Conservation (phyloP, 2,113 vertebrate genomes). For the Epinephelus fuscoguttatus region DNA sequence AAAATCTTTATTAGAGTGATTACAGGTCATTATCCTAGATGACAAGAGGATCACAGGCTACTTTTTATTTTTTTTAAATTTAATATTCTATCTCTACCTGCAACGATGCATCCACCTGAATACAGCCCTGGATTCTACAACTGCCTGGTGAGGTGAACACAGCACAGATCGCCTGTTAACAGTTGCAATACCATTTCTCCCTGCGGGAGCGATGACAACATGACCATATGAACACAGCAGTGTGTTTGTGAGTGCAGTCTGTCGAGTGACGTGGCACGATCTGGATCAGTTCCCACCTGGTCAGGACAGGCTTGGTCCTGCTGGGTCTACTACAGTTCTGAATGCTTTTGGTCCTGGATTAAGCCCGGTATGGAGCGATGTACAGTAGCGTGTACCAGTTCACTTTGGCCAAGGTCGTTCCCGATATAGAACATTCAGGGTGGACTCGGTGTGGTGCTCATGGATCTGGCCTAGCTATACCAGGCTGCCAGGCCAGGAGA, state of each 20-base stretch:
- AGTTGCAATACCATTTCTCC: conserved; percentile 68
- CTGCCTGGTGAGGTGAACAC: conserved; percentile 70
- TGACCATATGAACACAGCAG: conserved; percentile 80
- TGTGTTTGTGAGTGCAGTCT: conserved; percentile 70
- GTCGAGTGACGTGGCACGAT: conserved; percentile 73
- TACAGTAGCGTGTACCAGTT: conserved; percentile 69
- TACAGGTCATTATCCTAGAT: conserved; percentile 45
- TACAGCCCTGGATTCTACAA: conserved; percentile 70
- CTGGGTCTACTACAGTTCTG: conserved; percentile 70
- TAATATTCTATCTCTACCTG: conserved; percentile 47
- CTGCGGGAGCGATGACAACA: conserved; percentile 70
- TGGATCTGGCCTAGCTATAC: conserved; percentile 67
- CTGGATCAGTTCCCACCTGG: conserved; percentile 69
- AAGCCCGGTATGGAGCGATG: conserved; percentile 75
- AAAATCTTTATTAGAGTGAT: conserved; percentile 54
- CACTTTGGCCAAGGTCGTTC: conserved; percentile 75
- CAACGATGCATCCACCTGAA: conserved; percentile 73
- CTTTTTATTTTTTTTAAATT: background rate
- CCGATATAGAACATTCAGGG: conserved; percentile 71
- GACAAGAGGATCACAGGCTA: conserved; percentile 49
- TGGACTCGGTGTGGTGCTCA: conserved; percentile 42
- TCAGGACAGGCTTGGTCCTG: conserved; percentile 67
- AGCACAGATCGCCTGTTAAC: conserved; percentile 70
- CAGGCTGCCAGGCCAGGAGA: conserved; percentile 98
- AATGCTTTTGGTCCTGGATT: conserved; percentile 81